These are phyloP conservation scores for Pogonocichla stellata DNA, from an alignment of 2,113 vertebrate genomes.

Conservation along the genomic window DNA sequence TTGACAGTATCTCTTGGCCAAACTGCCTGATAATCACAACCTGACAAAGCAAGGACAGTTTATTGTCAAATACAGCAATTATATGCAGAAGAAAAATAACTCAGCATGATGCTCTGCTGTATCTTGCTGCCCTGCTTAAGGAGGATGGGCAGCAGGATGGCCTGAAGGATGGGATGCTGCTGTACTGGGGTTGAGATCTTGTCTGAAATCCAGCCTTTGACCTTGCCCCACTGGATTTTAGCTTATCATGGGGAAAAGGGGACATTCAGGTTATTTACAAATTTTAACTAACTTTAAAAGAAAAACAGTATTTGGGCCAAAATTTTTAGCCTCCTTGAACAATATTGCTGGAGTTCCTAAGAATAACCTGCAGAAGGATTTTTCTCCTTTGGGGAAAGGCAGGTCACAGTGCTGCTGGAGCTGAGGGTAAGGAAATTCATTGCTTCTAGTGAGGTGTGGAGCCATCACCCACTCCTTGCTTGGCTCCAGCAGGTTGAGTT, in stretches of 20 bases:
- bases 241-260: neutral
- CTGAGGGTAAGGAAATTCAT: neutral
- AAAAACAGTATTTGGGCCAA: neutral
- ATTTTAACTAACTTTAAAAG: neutral
- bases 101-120: neutral
- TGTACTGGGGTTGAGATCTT: neutral
- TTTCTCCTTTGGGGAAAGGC: neutral
- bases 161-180: neutral
- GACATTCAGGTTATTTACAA: rapidly evolving
- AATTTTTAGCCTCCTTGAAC: neutral
- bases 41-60: neutral
- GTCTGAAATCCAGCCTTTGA: neutral
- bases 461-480: neutral
- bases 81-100: neutral
- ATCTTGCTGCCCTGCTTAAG: neutral
- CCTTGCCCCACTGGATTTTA: neutral
- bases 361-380: neutral
- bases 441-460: neutral
- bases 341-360: neutral
- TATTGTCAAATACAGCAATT: neutral
- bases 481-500: neutral
- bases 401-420: neutral
- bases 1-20: neutral
- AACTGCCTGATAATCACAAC: neutral
- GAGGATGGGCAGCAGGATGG: neutral